These are phyloP conservation scores for Druon quercuslanigerum DNA, from an alignment of 1,140 invertebrate genomes.

Conservation along the genomic window DNA sequence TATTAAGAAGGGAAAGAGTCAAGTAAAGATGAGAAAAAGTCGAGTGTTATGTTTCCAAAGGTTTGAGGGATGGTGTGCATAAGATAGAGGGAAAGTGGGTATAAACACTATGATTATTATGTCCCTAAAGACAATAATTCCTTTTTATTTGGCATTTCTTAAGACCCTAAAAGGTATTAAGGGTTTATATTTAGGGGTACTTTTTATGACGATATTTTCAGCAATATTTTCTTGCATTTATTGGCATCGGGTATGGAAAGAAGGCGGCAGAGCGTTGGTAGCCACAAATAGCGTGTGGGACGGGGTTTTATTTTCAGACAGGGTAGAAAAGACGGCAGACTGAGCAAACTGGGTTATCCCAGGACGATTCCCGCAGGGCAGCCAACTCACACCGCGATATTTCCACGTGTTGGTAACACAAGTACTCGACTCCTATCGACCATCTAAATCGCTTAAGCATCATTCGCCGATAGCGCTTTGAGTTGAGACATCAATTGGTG, in stretches of 20 bases:
- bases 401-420: neutral
- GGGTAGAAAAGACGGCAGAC: conserved; percentile 7
- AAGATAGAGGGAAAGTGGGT: too few relatives aligned
- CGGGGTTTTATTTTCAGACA: conserved; percentile 22
- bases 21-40: too few relatives aligned
- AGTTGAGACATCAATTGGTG: neutral
- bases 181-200: neutral
- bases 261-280: neutral
- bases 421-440: conserved; percentile 6
- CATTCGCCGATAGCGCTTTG: neutral
- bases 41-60: too few relatives aligned
- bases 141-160: too few relatives aligned
- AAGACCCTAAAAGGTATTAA: too few relatives aligned
- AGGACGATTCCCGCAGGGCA: conserved; percentile 25
- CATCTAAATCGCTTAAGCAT: neutral
- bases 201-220: neutral
- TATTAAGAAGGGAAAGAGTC: too few relatives aligned
- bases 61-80: too few relatives aligned
- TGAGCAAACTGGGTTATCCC: conserved; percentile 25
- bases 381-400: conserved; percentile 21
- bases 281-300: neutral
- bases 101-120: too few relatives aligned
- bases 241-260: neutral
- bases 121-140: too few relatives aligned
- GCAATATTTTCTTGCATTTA: conserved; percentile 11